A percentile compares a stretch with the other conserved stretches of the same genome.
Conservation (phyloP, 2,113 vertebrate genomes). For the Panurus biarmicus region DNA sequence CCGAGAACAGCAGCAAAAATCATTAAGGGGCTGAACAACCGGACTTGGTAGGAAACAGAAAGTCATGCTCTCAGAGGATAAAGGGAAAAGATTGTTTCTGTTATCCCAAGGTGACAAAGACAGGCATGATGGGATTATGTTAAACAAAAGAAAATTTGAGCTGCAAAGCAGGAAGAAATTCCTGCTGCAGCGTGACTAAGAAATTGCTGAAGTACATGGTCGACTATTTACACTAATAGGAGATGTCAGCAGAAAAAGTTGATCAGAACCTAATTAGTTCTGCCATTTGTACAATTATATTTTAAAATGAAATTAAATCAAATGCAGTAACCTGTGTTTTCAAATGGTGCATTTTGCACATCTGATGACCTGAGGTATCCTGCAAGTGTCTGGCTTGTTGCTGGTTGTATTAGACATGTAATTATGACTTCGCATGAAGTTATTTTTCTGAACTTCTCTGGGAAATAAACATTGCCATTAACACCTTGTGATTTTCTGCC, state of each 20-base stretch:
- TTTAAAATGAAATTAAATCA: neutral
- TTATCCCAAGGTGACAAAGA: neutral
- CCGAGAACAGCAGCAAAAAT: constrained; percentile 39
- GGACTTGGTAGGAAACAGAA: constrained; percentile 1
- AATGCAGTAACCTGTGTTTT: neutral
- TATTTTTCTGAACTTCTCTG: neutral
- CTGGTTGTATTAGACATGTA: neutral
- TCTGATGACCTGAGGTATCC: neutral
- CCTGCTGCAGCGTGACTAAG: neutral
- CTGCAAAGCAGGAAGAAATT: neutral
- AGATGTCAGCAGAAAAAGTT: neutral
- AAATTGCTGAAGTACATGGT: neutral
- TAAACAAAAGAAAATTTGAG: neutral
- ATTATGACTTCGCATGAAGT: neutral
- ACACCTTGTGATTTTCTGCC: neutral
- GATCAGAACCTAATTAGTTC: neutral
- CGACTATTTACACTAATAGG: neutral
- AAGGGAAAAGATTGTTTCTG: neutral
- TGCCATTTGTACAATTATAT: neutral
- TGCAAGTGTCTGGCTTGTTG: neutral
- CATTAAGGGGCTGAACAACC: constrained; percentile 4
- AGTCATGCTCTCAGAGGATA: neutral
- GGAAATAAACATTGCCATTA: neutral
- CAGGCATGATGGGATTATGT: neutral
- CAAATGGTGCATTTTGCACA: neutral